Conservation (phyloP, 2,888 invertebrate genomes). For the Lypha dubia region DNA sequence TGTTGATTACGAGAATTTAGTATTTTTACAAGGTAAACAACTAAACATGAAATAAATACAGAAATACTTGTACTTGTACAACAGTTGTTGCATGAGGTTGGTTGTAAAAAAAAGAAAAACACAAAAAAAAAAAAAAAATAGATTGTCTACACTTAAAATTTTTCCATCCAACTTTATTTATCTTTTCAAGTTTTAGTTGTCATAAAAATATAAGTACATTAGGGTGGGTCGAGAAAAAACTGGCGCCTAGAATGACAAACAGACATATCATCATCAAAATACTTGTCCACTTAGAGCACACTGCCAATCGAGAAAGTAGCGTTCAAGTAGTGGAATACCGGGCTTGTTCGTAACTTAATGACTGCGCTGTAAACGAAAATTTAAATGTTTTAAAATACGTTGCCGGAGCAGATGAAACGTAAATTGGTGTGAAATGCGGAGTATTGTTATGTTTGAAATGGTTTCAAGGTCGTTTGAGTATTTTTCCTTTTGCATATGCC, state of each 20-base stretch:
- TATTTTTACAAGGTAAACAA: slow-evolving; percentile 68
- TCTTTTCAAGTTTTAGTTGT: slow-evolving; percentile 29
- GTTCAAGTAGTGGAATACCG: too few relatives aligned
- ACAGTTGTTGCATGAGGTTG: slow-evolving; percentile 32
- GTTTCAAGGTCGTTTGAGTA: too few relatives aligned
- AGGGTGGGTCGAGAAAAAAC: background rate
- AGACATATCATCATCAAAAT: background rate
- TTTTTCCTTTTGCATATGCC: too few relatives aligned
- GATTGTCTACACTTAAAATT: background rate
- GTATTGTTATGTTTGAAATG: too few relatives aligned
- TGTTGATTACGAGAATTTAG: slow-evolving; percentile 33
- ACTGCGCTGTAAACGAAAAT: too few relatives aligned
- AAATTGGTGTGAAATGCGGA: too few relatives aligned
- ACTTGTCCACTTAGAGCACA: too few relatives aligned
- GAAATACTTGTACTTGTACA: slow-evolving; percentile 16
- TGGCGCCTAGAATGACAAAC: background rate
- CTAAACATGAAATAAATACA: slow-evolving; percentile 44
- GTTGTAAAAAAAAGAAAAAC: background rate
- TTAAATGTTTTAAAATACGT: too few relatives aligned
- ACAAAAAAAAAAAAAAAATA: background rate
- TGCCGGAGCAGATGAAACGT: too few relatives aligned
- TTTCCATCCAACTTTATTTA: slow-evolving; percentile 14
- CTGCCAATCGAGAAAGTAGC: too few relatives aligned
- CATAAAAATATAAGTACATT: slow-evolving; percentile 9
- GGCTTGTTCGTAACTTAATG: too few relatives aligned